Percentiles rank a stretch among this genome's conserved stretches.
Evolutionary conservation across 2,113 vertebrate species (phyloP).

Genomic region (Chrysemys picta): DNA sequence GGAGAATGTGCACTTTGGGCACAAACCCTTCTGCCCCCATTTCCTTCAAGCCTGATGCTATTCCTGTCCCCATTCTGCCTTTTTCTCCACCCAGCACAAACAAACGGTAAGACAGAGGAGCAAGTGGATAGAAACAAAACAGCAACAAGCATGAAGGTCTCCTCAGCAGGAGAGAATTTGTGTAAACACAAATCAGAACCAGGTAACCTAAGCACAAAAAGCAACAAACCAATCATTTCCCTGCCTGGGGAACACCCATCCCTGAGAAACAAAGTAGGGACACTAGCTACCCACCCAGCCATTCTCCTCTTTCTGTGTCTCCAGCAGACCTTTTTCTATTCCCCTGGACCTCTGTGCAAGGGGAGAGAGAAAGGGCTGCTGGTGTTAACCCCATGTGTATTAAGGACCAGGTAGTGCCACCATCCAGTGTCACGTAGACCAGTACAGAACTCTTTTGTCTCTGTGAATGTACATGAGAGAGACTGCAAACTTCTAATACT

Average conservation of each 20-base stretch:
- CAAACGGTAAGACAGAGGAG: not conserved
- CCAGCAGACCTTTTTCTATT: not conserved
- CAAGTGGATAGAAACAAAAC: not conserved
- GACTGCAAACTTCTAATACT: not conserved
- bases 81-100: not conserved
- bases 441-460: not conserved
- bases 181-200: not conserved
- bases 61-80: not conserved
- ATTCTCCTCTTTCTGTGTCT: not conserved
- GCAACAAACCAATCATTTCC: not conserved
- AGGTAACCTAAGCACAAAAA: not conserved
- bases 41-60: not conserved
- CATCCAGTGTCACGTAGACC: not conserved
- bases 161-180: not conserved
- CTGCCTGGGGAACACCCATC: not conserved
- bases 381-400: not conserved
- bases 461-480: not conserved
- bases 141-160: not conserved
- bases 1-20: not conserved
- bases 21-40: not conserved
- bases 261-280: not conserved
- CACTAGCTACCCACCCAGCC: not conserved
- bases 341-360: conserved; percentile 5
- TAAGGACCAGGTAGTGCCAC: not conserved
- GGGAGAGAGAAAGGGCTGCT: conserved; percentile 1